Base-by-base conservation (phyloP, 2,888 invertebrate genomes). In the Myopa testacea region DNA sequence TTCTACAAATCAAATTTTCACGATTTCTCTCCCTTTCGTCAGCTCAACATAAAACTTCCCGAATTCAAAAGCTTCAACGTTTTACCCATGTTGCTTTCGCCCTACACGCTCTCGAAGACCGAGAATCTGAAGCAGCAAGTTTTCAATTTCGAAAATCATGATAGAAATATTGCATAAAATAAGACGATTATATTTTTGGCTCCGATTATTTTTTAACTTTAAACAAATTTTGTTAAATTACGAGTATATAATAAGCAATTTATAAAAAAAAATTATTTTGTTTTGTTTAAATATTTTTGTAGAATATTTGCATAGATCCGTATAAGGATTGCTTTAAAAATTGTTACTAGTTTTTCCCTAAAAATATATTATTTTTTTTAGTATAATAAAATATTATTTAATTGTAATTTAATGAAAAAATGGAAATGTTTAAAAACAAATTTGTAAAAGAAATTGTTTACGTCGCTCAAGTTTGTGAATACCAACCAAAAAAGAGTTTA, bases 101-200 rank as follows among this genome's bases (percentile, higher is more conserved):
- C 89, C 2, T 89, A 88, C 77, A 88, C 88, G 10, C 81, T 89
- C 74, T 88, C 89, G 4, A 88, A 89, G 83, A 84, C 85, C n/a
- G 88, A 87, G 82, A 89, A 89, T 80, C 84, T 87, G 84, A 88
- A 88, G 81, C 84, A 86, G 55, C 84, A 88, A 78, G 81, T 88
- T 77, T 88, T 89, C 76, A 86, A 84, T 76, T 88, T 88, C 73
- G 88, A 88, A 76, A 87, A 84, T 81, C 85, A 86, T 63, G 88
- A 89, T 82, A 86, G 88, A 81, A 88, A 88, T 82, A 88, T 88
- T 75, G 86, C 88, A 52, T 88, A 84, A 81, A 75, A 62, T 26
- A n/a, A 52, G 72, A 65, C 70, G 72, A 72, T 72, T 70, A 72
- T 71, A 60, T 77, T 69, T 69, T 68, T 12, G 62, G 40, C 60